phyloP scores from a whole-genome alignment of 1,140 invertebrate species.

The Ylistrum balloti region DNA sequence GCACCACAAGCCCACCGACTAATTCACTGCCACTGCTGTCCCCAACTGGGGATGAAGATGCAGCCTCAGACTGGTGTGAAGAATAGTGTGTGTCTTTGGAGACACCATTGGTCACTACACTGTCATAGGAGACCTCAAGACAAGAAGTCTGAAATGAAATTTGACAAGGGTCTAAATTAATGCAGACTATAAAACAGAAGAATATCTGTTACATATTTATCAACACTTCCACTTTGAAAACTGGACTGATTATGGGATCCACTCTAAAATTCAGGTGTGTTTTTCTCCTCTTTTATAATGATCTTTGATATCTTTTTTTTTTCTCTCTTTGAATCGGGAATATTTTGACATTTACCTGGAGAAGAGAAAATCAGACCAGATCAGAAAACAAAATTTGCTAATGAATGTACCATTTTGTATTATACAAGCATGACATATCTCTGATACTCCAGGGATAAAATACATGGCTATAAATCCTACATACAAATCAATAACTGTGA shows the following conservation, averaged over 20 bases:
- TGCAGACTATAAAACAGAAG: too few relatives aligned
- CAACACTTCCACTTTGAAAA: too few relatives aligned
- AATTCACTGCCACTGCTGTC: neutral
- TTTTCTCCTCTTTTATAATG: too few relatives aligned
- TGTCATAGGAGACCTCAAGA: constrained; percentile 68
- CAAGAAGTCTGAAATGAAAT: constrained; percentile 68
- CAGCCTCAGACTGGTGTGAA: constrained; percentile 61
- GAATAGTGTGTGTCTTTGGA: constrained; percentile 64
- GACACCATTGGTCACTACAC: constrained; percentile 62
- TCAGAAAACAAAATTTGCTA: neutral
- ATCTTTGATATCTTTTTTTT: too few relatives aligned
- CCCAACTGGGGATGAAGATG: constrained; percentile 36
- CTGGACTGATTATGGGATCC: too few relatives aligned
- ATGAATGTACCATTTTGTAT: neutral
- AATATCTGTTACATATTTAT: too few relatives aligned
- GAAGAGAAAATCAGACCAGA: too few relatives aligned
- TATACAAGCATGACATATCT: neutral
- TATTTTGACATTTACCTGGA: too few relatives aligned
- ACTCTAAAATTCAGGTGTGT: too few relatives aligned
- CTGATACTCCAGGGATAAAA: neutral
- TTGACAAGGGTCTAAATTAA: neutral
- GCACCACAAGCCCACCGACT: neutral
- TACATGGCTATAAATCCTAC: neutral
- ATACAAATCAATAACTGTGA: neutral
- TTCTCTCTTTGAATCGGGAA: too few relatives aligned